Conservation (phyloP, 1,140 invertebrate genomes). For the Bombus haemorrhoidalis region DNA sequence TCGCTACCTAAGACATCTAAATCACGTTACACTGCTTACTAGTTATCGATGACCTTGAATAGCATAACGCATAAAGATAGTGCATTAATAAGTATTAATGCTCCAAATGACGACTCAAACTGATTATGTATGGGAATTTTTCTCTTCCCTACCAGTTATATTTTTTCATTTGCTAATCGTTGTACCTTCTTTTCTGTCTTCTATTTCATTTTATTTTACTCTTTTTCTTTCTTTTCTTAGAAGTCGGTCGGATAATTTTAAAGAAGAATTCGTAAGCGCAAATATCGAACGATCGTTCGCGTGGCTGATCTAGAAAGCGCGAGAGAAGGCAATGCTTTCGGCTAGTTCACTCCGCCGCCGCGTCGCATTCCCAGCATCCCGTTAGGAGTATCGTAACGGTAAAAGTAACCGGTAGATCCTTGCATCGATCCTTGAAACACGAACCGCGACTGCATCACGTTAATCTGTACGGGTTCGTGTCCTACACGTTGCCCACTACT, state of each 20-base stretch:
- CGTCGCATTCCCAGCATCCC: slow-evolving; percentile 66
- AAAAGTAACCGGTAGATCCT: slow-evolving; percentile 67
- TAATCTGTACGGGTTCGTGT: slow-evolving; percentile 12
- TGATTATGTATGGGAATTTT: too few relatives aligned
- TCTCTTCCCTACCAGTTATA: neutral
- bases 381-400: slow-evolving; percentile 75
- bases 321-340: slow-evolving; percentile 57
- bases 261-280: neutral
- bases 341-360: slow-evolving; percentile 54
- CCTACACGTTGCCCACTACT: too few relatives aligned
- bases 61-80: neutral
- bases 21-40: neutral
- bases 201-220: too few relatives aligned
- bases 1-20: neutral
- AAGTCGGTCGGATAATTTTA: neutral
- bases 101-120: too few relatives aligned
- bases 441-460: slow-evolving; percentile 26
- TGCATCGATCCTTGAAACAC: slow-evolving; percentile 64
- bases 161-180: neutral
- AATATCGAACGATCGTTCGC: slow-evolving; percentile 13
- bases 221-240: neutral
- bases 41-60: neutral
- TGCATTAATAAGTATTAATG: neutral
- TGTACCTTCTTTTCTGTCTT: neutral
- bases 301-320: slow-evolving; percentile 58